Evolutionary conservation across 92 coral and sea anemone species (phyloP).

Genomic region (Parazoanthus darwini): DNA sequence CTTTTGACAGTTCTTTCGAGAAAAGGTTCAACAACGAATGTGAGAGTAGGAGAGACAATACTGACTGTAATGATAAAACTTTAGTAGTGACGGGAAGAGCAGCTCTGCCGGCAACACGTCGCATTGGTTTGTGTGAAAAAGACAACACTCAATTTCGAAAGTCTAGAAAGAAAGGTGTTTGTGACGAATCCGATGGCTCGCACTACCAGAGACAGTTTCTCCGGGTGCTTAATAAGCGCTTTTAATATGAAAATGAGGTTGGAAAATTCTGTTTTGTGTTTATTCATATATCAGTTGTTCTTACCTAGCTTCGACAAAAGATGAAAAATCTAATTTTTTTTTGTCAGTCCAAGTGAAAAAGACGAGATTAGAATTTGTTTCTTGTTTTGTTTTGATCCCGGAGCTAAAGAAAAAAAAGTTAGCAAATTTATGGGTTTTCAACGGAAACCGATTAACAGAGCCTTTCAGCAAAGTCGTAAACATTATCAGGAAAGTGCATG

Average conservation of each 20-base stretch:
- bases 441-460: not conserved
- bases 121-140: conserved; percentile 44
- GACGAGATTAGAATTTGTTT: not conserved
- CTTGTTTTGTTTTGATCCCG: not conserved
- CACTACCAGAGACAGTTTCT: conserved; percentile 85
- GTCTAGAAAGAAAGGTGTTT: conserved; percentile 76
- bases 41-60: not conserved
- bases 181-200: conserved; percentile 76
- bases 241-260: conserved; percentile 41
- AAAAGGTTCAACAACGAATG: not conserved
- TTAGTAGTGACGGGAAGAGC: not conserved
- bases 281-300: not conserved
- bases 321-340: not conserved
- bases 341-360: not conserved
- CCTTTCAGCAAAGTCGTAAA: not conserved
- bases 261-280: not conserved
- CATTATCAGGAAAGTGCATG: not conserved
- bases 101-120: not conserved
- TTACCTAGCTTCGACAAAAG: not conserved
- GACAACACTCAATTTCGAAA: conserved; percentile 48
- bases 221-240: conserved; percentile 78
- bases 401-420: not conserved
- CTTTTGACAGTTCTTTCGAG: not conserved
- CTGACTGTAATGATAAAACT: not conserved
- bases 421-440: too few species aligned